Evolutionary conservation across 2,113 vertebrate genomes (phyloP), one percentile per base, ranked within the genome.

Genomic region (Macrotis lagotis): DNA sequence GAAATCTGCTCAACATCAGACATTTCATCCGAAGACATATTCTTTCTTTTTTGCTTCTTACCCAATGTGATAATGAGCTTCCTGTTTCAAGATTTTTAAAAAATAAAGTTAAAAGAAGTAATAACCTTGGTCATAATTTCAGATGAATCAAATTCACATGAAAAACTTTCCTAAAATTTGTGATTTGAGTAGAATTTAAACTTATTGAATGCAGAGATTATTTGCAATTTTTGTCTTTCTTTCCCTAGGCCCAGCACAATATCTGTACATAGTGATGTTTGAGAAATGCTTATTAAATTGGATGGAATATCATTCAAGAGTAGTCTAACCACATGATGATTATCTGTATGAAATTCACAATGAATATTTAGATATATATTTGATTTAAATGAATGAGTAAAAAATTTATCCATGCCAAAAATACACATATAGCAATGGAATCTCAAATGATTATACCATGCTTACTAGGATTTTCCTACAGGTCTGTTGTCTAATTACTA

Each of bases 11-110:
- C 99, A 3, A 98, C 98, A 91, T 99, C 99, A 2, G 99, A 99
- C 93, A 99, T 98, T 44, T 99, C 99, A 97, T 99, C 99, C 89
- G 99, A 99, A 96, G 99, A 99, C 66, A 99, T 99, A 0, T 99
- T 99, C 98, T 99, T 99, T 96, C 99, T 98, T 95, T 99, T 99
- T 97, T 99, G 99, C 98, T 99, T 99, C 98, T 99, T 99, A 96
- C 99, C 99, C 97, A 99, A 98, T 90, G 99, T 99, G 98, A 99
- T 99, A 95, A 99, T 99, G 91, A 99, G 99, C 98, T 99, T 99
- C 93, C 99, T 99, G 97, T 98, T 94, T 94, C 44, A 94, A 96
- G 89, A 96, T 83, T 74, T 74, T 88, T 95, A 96, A 83, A 97
- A 93, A 37, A 37, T 47, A 90, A 90, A 95, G 37, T 91, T 74